Evolutionary conservation across 2,113 vertebrate species (phyloP).

Genomic region (Channa argus): DNA sequence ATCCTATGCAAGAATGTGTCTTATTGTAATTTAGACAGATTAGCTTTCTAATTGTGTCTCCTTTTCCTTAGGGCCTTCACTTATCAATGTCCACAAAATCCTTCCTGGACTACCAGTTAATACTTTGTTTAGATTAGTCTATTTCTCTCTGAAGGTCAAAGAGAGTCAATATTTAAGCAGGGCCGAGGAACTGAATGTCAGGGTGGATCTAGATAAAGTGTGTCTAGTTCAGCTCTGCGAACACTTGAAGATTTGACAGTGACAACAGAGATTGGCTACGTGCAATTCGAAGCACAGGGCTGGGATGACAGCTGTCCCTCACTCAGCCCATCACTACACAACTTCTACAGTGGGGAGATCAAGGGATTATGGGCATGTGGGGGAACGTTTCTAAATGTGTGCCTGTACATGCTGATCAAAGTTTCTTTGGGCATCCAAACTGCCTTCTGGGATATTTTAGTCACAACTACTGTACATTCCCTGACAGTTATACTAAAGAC

Average conservation of each 20-base stretch:
- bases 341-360: constrained; percentile 18
- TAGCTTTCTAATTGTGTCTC: constrained; percentile 18
- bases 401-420: not conserved
- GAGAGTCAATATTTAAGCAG: constrained; percentile 51
- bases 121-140: constrained; percentile 48
- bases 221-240: constrained; percentile 5
- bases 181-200: constrained; percentile 6
- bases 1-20: constrained; percentile 15
- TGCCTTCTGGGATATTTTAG: constrained; percentile 34
- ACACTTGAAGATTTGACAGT: constrained; percentile 40
- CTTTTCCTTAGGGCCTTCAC: constrained; percentile 30
- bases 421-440: constrained; percentile 5
- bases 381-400: not conserved
- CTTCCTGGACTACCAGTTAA: constrained; percentile 35
- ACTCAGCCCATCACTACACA: constrained; percentile 13
- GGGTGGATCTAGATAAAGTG: constrained; percentile 20
- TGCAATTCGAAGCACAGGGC: constrained; percentile 21
- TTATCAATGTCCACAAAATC: constrained; percentile 45
- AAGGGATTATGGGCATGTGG: constrained; percentile 13
- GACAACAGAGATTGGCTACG: constrained; percentile 34
- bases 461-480: not conserved
- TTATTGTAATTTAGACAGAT: constrained; percentile 38
- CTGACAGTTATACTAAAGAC: constrained; percentile 40
- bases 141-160: constrained; percentile 63
- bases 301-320: constrained; percentile 61